Conservation (phyloP, 2,888 invertebrate genomes). For the Philereme vetulata region DNA sequence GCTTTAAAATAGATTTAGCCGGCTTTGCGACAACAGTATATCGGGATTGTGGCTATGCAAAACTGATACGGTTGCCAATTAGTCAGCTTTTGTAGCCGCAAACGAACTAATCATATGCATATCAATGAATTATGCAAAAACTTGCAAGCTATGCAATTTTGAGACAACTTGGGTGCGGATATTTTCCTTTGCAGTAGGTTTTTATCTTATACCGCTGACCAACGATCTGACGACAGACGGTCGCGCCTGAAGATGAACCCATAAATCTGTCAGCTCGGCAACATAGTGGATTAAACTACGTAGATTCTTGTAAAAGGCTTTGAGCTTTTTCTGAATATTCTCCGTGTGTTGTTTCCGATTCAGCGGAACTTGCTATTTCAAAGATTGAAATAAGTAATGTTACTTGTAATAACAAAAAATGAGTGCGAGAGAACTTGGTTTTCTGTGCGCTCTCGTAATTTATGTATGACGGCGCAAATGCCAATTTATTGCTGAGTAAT, state of each 20-base stretch:
- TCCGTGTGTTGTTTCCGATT: slow-evolving; percentile 18
- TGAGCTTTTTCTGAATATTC: slow-evolving; percentile 23
- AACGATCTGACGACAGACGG: slow-evolving; percentile 36
- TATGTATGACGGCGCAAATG: slow-evolving; percentile 83
- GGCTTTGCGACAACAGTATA: slow-evolving; percentile 52
- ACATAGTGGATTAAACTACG: slow-evolving; percentile 54
- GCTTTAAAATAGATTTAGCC: slow-evolving; percentile 56
- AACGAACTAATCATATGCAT: slow-evolving; percentile 37
- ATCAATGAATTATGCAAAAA: slow-evolving; percentile 10
- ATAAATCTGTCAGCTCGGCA: slow-evolving; percentile 54
- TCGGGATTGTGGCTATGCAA: slow-evolving; percentile 51
- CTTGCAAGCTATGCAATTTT: slow-evolving; percentile 6
- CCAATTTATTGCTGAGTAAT: slow-evolving; percentile 84
- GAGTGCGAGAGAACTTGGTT: slow-evolving; percentile 72
- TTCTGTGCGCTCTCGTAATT: slow-evolving; percentile 76
- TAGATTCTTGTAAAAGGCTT: slow-evolving; percentile 44
- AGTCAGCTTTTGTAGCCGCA: slow-evolving; percentile 47
- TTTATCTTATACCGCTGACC: slow-evolving; percentile 35
- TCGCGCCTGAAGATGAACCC: slow-evolving; percentile 44
- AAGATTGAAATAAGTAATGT: slow-evolving; percentile 49
- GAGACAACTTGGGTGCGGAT: slow-evolving; percentile 5
- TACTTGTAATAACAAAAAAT: slow-evolving; percentile 60
- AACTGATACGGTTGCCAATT: slow-evolving; percentile 54
- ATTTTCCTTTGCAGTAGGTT: slow-evolving; percentile 18
- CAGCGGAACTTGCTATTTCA: slow-evolving; percentile 34